Evolutionary conservation across 2,797 vertebrate genomes (phyloP), one percentile per base, ranked within the genome.

Genomic region (Brotula barbata): DNA sequence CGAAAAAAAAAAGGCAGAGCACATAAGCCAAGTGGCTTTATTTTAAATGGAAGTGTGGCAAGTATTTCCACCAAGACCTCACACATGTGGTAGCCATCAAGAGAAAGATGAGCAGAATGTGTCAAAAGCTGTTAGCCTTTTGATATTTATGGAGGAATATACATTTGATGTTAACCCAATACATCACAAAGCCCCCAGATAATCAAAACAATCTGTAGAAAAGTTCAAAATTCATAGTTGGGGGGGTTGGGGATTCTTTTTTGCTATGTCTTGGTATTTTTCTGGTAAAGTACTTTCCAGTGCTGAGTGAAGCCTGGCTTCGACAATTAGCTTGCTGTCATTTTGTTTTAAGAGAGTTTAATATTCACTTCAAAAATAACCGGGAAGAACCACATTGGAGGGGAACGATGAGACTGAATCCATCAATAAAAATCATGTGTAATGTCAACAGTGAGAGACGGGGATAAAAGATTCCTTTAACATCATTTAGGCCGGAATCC

Each of bases 81-180:
- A 69, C 79, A 89, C 88, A 90, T 85, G 84, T 90, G 89, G 83
- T 71, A 88, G 70, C 77, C 69, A 90, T 91, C 85, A 88, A 48
- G 58, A 58, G 84, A 87, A 86, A 87, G 88, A 91, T 84, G 84
- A 90, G 86, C 85, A 86, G 80, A 85, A 89, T 71, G 85, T 89
- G 88, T 88, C 88, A 84, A 77, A 86, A 73, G 58, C 68, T 64
- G 81, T 88, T 86, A 83, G 71, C 23, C 21, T 78, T 80, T 71
- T 78, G 69, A 82, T 82, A 81, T 82, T 85, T 83, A 87, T 84
- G 77, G 75, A 74, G 49, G 60, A 78, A 66, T 71, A 73, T 78
- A 78, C 70, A 85, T 87, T 84, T 85, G 75, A 85, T 85, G 70
- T 81, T 64, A 78, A 77, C 62, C 72, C 79, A 75, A 67, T 53